Conservation (phyloP, 2,113 vertebrate species). For the Orthonyx spaldingii region DNA sequence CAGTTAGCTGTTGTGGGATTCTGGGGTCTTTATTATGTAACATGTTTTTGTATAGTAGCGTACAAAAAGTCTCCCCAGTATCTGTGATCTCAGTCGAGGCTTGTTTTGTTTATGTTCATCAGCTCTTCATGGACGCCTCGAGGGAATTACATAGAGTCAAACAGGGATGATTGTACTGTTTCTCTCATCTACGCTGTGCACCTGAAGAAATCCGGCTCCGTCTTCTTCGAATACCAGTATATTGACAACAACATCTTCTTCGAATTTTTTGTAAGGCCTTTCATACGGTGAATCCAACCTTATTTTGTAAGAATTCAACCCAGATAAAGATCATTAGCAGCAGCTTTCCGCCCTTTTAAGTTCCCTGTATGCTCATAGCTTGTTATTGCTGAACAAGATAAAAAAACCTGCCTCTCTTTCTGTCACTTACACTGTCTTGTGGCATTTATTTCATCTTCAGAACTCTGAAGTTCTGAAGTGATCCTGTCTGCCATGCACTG, state of each 20-base stretch:
- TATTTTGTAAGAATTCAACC: not conserved
- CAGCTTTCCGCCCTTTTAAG: not conserved
- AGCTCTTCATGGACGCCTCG: constrained; percentile 90
- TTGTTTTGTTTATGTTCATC: constrained; percentile 47
- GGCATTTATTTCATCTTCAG: not conserved
- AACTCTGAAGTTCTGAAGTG: not conserved
- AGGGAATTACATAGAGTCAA: constrained; percentile 92
- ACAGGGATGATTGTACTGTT: constrained; percentile 94
- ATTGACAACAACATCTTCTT: constrained; percentile 96
- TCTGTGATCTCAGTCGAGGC: not conserved
- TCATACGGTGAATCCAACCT: not conserved
- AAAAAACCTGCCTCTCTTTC: not conserved
- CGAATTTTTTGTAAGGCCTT: constrained; percentile 93
- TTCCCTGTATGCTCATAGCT: not conserved
- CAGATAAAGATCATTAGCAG: not conserved
- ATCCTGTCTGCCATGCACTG: not conserved
- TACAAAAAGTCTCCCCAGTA: not conserved
- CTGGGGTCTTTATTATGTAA: not conserved
- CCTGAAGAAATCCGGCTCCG: constrained; percentile 91
- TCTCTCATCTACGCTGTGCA: constrained; percentile 94
- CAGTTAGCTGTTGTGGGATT: not conserved
- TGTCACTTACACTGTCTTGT: not conserved
- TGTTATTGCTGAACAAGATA: not conserved
- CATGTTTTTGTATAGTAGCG: not conserved
- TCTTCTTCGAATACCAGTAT: constrained; percentile 95